Evolutionary conservation across 2,113 vertebrate species (phyloP).

Genomic region (Prionailurus bengalensis): DNA sequence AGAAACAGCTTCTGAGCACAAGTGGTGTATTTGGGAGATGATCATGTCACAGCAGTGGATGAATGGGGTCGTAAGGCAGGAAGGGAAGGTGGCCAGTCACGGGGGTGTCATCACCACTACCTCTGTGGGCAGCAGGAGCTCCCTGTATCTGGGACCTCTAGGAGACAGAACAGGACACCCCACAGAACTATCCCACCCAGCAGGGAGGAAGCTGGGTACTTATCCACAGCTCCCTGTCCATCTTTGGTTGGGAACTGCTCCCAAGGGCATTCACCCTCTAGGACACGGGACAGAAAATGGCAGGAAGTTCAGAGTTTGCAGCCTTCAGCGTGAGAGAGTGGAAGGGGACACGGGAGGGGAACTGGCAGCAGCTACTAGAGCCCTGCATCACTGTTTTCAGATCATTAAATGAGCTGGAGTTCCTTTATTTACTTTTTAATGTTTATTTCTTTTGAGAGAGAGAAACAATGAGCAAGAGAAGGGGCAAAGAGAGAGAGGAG

Average conservation of each 20-base stretch:
- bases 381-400: background rate
- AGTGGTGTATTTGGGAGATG: background rate
- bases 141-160: background rate
- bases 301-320: background rate
- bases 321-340: background rate
- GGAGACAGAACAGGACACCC: background rate
- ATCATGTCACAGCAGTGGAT: background rate
- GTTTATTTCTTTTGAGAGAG: too few relatives aligned
- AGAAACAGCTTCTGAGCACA: background rate
- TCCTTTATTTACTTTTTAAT: background rate
- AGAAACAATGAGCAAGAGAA: too few relatives aligned
- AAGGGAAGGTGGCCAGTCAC: background rate
- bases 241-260: background rate
- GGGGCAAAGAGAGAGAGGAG: too few relatives aligned
- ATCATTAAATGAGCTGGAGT: background rate
- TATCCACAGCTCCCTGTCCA: background rate
- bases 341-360: fast-evolving
- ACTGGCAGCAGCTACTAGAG: background rate
- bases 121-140: background rate
- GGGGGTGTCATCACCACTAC: background rate
- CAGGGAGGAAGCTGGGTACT: background rate
- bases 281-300: background rate
- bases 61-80: background rate
- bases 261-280: background rate
- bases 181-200: background rate